phyloP scores from a whole-genome alignment of 1,140 invertebrate genomes.

The Ericerus pela region DNA sequence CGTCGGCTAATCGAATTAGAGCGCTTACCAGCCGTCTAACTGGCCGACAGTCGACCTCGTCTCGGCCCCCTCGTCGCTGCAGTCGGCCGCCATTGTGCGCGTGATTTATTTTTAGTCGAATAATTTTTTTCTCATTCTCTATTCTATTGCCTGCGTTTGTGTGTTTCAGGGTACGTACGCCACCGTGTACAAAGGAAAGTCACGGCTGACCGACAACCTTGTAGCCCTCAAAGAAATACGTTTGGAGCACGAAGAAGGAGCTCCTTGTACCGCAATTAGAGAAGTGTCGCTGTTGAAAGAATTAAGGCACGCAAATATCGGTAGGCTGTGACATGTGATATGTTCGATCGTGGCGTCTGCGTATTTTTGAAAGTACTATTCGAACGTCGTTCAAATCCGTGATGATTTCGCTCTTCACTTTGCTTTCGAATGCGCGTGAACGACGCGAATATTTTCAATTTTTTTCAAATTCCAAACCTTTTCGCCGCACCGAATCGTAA shows the following conservation, averaged over 20 bases:
- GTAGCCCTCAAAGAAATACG: slow-evolving; percentile 95
- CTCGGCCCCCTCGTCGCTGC: too few relatives aligned
- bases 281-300: slow-evolving; percentile 92
- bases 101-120: neutral
- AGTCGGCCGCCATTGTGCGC: too few relatives aligned
- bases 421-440: neutral
- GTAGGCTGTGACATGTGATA: slow-evolving; percentile 24
- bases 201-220: slow-evolving; percentile 84
- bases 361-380: neutral
- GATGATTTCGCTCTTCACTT: neutral
- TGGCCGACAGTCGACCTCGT: too few relatives aligned
- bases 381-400: neutral
- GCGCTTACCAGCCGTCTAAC: too few relatives aligned
- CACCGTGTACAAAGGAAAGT: slow-evolving; percentile 94
- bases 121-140: slow-evolving; percentile 4
- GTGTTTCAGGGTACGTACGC: slow-evolving; percentile 82
- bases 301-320: slow-evolving; percentile 92
- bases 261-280: slow-evolving; percentile 93
- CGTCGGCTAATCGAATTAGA: too few relatives aligned
- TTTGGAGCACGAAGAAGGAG: slow-evolving; percentile 89
- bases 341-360: neutral
- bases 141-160: too few relatives aligned
- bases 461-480: too few relatives aligned
- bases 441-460: too few relatives aligned
- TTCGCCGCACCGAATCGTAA: too few relatives aligned